Base-by-base conservation (phyloP, 92 coral and sea anemone genomes). In the Palythoa caribaeorum region DNA sequence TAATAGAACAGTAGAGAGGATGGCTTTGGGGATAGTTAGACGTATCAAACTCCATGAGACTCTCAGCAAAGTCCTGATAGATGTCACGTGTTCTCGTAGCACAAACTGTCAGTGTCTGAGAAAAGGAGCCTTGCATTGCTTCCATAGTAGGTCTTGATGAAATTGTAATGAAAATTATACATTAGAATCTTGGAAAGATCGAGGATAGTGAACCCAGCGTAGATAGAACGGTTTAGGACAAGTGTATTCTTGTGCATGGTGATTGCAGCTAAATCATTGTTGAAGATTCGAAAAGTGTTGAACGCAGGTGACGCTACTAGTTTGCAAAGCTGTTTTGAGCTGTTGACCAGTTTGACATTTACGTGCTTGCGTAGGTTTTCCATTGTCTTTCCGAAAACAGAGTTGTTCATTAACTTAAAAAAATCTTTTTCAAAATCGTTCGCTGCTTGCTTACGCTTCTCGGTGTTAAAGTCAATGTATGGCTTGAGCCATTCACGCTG, bases 1-100 rank as follows among this genome's bases (percentile, higher is more conserved):
- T 90, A 11, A 65, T 47, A 28, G 40, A 38, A 19, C 87, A 79
- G 36, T 90, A 51, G 55, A 90, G 77, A 35, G 66, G 78, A 48
- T 90, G 88, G 71, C 76, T 71, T 73, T 69, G 77, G 21, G 89
- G 86, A 84, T 85, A 89, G n/a, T 92, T 84, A 28, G 94, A 92
- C 13, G 90, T 89, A 88, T 86, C 89, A 54, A 85, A 89, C n/a
- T n/a, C n/a, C n/a, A n/a, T n/a, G 16, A 72, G 87, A 77, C 89
- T 85, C 17, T 79, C 47, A 14, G 39, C 73, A 83, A 91, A 53
- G 52, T 87, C 80, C n/a, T 52, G 68, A 71, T 84, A 84, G 50
- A 88, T 50, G 78, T 88, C 89, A 12, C 50, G 71, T 2, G 87
- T 80, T 73, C n/a, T 87, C 70, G 53, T 90, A 87, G 62, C 91